phyloP scores from a whole-genome alignment of 2,888 invertebrate genomes.

The Campoplex nolae region DNA sequence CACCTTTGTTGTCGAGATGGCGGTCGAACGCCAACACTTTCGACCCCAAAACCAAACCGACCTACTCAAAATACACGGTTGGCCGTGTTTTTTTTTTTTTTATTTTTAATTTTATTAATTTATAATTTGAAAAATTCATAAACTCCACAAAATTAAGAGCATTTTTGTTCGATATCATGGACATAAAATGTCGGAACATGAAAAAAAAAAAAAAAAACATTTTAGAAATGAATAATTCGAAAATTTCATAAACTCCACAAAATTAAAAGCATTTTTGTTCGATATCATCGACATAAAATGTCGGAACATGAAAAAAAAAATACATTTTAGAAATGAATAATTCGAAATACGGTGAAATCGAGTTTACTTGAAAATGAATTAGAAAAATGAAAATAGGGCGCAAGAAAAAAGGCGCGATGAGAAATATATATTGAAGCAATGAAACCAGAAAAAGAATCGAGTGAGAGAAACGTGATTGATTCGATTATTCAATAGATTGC shows the following conservation, averaged over 20 bases:
- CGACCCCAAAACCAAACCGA: too few relatives aligned
- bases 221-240: not conserved
- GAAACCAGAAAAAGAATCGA: not conserved
- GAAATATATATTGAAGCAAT: not conserved
- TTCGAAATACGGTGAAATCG: not conserved
- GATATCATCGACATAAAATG: too few relatives aligned
- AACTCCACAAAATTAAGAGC: not conserved
- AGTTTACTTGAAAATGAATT: not conserved
- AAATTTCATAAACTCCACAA: not conserved
- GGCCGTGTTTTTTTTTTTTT: too few relatives aligned
- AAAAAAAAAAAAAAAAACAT: not conserved
- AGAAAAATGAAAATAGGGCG: not conserved
- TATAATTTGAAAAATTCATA: not conserved
- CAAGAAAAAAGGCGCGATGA: not conserved
- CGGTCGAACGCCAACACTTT: too few relatives aligned
- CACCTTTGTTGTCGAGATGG: too few relatives aligned
- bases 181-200: too few relatives aligned
- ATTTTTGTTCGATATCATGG: not conserved
- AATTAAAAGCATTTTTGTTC: not conserved
- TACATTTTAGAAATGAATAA: not conserved
- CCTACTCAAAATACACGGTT: too few relatives aligned
- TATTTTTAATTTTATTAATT: too few relatives aligned
- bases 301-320: not conserved
- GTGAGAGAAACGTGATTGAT: constrained; percentile 12
- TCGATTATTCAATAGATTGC: constrained; percentile 85